Evolutionary conservation across 2,113 vertebrate genomes (phyloP).

Genomic region (Brienomyrus brachyistius): DNA sequence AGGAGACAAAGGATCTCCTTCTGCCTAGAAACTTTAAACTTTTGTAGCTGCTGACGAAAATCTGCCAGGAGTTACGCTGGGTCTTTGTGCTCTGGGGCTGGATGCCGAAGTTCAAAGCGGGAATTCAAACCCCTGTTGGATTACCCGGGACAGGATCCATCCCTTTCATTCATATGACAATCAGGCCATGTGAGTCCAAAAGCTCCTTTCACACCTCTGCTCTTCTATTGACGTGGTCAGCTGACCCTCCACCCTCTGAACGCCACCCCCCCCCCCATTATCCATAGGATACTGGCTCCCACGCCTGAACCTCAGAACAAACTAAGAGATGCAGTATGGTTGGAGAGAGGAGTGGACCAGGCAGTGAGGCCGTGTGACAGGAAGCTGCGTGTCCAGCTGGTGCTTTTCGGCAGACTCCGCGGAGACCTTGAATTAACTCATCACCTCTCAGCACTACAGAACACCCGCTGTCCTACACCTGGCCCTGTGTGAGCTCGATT

Average conservation of each 20-base stretch:
- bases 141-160: too few relatives aligned
- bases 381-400: background rate
- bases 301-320: conserved; percentile 30
- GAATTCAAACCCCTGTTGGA: background rate
- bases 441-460: background rate
- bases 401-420: background rate
- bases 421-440: background rate
- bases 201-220: background rate
- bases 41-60: background rate
- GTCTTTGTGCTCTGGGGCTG: background rate
- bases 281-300: conserved; percentile 14
- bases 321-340: conserved; percentile 6
- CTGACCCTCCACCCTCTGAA: background rate
- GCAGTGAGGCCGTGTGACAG: background rate
- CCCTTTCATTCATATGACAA: background rate
- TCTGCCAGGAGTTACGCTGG: background rate
- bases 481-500: background rate
- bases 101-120: background rate
- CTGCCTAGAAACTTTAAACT: background rate
- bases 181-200: background rate
- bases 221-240: background rate
- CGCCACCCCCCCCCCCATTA: background rate
- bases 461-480: background rate
- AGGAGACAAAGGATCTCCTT: background rate
- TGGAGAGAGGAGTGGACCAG: background rate